Percentiles rank a stretch among this genome's conserved stretches.
Conservation (phyloP, 2,888 invertebrate species). For the Geotrupes spiniger region DNA sequence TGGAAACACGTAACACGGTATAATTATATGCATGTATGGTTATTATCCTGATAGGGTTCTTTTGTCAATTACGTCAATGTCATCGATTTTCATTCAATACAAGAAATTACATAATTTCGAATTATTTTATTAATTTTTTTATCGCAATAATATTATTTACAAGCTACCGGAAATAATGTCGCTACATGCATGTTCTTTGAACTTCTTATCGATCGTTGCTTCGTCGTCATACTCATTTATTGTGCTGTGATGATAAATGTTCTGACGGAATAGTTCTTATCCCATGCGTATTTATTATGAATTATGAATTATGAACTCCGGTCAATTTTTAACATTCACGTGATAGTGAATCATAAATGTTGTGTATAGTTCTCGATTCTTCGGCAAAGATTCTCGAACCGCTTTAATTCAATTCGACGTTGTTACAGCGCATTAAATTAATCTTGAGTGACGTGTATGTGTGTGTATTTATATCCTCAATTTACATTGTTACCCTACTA, state of each 20-base stretch:
- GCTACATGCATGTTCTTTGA: slow-evolving; percentile 1
- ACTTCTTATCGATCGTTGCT: background rate
- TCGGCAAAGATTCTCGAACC: background rate
- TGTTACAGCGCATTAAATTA: slow-evolving; percentile 6
- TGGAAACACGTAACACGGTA: too few species aligned
- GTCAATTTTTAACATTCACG: background rate
- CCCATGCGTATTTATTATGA: background rate
- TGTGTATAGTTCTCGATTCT: background rate
- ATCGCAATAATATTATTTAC: too few species aligned
- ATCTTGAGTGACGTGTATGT: slow-evolving; percentile 12
- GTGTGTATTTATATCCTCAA: slow-evolving; percentile 30
- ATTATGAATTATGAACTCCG: background rate
- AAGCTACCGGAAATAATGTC: too few species aligned
- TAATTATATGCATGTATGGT: too few species aligned
- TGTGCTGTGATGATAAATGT: background rate
- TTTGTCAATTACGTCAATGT: too few species aligned
- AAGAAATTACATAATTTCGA: too few species aligned
- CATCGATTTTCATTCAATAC: too few species aligned
- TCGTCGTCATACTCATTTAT: background rate
- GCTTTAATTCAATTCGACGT: background rate
- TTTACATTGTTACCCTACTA: slow-evolving; percentile 33
- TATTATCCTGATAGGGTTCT: too few species aligned
- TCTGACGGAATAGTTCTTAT: background rate
- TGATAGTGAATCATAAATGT: background rate
- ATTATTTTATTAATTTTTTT: too few species aligned